Base-by-base conservation (phyloP, 2,888 invertebrate species). In the Drosophila kanekoi region DNA sequence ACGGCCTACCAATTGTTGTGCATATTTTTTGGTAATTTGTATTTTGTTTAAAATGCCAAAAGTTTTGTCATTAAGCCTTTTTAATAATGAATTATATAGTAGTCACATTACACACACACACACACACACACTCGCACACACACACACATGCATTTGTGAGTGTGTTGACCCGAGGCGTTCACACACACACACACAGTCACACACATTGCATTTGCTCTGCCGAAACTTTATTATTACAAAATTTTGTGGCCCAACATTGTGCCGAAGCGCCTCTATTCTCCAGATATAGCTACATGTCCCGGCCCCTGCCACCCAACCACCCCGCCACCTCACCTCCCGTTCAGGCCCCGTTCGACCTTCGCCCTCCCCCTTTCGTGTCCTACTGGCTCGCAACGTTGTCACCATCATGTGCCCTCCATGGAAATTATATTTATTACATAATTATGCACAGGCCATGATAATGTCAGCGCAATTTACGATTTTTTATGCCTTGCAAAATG, bases 11-110 rank as follows among this genome's bases (percentile, higher is more conserved):
- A 56, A 56, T 51, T 61, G 57, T 56, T 70, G 33, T 72, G 49
- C 54, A 56, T 28, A 68, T 38, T 52, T 59, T 53, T 48, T 62
- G 23, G 37, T 43, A 56, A 52, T 61, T 66, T 65, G 37, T 53
- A 32, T 54, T 40, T 65, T 45, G 49, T 45, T 58, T 71, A 48
- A 58, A 80, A 77, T 81, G 81, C 68, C 59, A 79, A 76, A 83
- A 83, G 74, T 83, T 83, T 83, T 83, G 82, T 83, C 86, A 83
- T 83, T 86, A 81, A 83, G 87, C 86, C 84, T 68, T 83, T 87
- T 87, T 77, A 84, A 87, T 87, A 83, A 84, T 83, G 77, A 84
- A 87, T 87, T 77, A 75, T 67, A 79, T 66, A 56, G 43, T 52
- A 73, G 59, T 62, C 70, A 70, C 72, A 76, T 76, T 72, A 62